Conservation (phyloP, 2,113 vertebrate genomes). For the Clupea harengus region DNA sequence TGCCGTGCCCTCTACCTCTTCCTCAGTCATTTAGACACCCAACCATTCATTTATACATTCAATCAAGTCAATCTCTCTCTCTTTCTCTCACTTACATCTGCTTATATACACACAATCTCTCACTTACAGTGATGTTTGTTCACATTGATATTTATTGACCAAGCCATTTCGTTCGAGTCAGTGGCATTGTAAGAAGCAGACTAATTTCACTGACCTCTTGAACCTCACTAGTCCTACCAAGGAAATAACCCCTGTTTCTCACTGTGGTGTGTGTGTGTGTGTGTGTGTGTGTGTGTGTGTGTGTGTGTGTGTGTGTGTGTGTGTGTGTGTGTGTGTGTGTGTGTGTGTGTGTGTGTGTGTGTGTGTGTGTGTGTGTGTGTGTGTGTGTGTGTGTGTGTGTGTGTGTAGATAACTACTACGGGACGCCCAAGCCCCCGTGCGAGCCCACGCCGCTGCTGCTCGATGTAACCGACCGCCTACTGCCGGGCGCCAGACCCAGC, state of each 20-base stretch:
- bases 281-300: conserved; percentile 22
- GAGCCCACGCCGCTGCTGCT: conserved; percentile 88
- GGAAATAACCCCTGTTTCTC: background rate
- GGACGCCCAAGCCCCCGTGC: conserved; percentile 93
- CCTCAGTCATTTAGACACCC: too few species aligned
- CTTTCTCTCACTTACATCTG: too few species aligned
- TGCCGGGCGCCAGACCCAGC: conserved; percentile 90
- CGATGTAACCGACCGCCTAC: conserved; percentile 95
- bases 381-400: conserved; percentile 13
- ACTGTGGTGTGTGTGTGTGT: background rate
- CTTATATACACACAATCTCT: too few species aligned
- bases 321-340: conserved; percentile 21
- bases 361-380: background rate
- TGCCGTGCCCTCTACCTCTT: too few species aligned
- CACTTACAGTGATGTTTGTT: too few species aligned
- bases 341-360: conserved; percentile 17
- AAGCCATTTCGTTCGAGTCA: too few species aligned
- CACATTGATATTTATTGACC: too few species aligned
- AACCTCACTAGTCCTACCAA: background rate
- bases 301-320: conserved; percentile 23
- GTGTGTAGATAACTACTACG: conserved; percentile 92
- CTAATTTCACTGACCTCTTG: too few species aligned
- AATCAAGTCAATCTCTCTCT: too few species aligned
- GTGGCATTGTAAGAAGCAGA: too few species aligned
- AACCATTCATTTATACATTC: too few species aligned